Conservation (phyloP, 2,888 invertebrate species). For the Synanthedon formicaeformis region DNA sequence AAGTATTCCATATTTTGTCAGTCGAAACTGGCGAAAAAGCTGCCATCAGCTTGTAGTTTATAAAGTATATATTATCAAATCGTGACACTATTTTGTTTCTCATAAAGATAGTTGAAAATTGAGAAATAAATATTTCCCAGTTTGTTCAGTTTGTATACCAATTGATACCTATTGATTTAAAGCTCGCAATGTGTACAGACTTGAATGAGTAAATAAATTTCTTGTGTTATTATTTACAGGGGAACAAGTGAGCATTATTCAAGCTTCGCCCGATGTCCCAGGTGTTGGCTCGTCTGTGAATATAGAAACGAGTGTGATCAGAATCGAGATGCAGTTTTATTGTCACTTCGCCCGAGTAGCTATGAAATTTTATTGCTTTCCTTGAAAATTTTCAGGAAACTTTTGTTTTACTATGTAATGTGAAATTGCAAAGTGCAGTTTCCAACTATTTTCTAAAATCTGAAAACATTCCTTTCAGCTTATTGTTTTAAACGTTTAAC, state of each 20-base stretch:
- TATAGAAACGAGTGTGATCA: conserved; percentile 63
- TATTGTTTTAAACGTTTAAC: no score
- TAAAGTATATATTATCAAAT: no score
- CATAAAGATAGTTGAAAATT: no score
- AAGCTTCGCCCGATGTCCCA: conserved; percentile 45
- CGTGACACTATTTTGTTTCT: no score
- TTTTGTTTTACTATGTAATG: conserved; percentile 26
- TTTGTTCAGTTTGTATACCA: not conserved
- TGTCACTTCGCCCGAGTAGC: conserved; percentile 50
- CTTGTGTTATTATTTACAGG: conserved; percentile 39
- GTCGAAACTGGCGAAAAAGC: no score
- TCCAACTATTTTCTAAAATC: not conserved
- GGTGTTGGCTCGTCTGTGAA: conserved; percentile 56
- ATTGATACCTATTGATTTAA: not conserved
- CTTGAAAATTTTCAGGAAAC: conserved; percentile 32
- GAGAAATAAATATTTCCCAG: not conserved
- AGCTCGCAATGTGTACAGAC: not conserved
- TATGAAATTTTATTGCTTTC: conserved; percentile 53
- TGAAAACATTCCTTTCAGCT: not conserved
- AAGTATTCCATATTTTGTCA: no score
- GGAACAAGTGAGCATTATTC: conserved; percentile 55
- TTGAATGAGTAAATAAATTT: conserved; percentile 15
- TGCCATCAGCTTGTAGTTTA: no score
- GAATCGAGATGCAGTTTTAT: conserved; percentile 68
- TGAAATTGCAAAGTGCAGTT: conserved; percentile 10